phyloP scores from a whole-genome alignment of 1,140 invertebrate species.

The Chironomus tepperi region DNA sequence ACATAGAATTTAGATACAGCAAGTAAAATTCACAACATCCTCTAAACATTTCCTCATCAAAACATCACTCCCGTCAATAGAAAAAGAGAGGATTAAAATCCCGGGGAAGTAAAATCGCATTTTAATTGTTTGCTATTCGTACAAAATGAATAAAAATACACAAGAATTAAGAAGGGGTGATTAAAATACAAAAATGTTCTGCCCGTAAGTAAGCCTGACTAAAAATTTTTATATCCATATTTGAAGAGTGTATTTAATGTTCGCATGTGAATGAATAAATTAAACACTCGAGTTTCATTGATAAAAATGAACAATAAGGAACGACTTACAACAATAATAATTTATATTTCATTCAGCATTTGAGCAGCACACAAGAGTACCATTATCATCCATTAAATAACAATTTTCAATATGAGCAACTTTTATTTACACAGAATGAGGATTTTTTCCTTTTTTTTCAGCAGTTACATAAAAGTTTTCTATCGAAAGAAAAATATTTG shows the following conservation, averaged over 20 bases:
- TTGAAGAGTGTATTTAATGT: no score
- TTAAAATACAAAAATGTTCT: neutral
- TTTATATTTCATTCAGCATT: neutral
- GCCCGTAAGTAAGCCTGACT: neutral
- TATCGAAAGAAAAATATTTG: neutral
- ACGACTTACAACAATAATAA: neutral
- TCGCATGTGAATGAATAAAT: neutral
- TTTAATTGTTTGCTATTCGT: neutral
- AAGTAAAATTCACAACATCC: no score
- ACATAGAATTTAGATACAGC: no score
- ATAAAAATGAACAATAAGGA: neutral
- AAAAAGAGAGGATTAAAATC: neutral
- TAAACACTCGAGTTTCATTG: neutral
- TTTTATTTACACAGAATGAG: neutral
- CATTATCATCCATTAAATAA: slow-evolving; percentile 14
- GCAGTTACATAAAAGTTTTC: neutral
- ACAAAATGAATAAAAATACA: neutral
- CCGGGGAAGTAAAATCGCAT: neutral
- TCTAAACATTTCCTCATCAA: no score
- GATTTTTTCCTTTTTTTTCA: neutral
- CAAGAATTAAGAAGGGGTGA: neutral
- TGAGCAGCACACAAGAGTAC: neutral
- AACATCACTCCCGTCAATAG: neutral
- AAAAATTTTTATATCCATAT: neutral
- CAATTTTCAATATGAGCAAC: slow-evolving; percentile 8